Base-by-base conservation (phyloP, 1,140 invertebrate genomes). In the Drosophila busckii region DNA sequence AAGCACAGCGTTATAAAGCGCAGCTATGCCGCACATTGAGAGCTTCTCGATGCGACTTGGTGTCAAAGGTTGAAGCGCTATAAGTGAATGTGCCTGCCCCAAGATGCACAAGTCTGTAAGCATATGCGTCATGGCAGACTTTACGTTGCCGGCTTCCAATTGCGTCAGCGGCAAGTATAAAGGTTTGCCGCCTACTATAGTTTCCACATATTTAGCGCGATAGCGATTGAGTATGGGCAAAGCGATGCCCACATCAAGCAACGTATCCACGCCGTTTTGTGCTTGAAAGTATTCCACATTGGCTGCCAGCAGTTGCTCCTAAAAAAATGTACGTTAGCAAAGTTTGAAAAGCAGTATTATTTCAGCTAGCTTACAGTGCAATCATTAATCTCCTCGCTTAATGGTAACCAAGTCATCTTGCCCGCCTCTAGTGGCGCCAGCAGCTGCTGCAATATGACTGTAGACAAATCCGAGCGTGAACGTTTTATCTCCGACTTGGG, bases 101-200 rank as follows among this genome's bases (percentile, higher is more conserved):
- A 96, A 92, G 32, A 97, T 92, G 31, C 92, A 93, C 28, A 97
- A 92, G 80, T 98, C 96, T 59, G 93, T 93, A 13, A 95, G 90
- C 19, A 96, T 96, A 62, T 89, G 90, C 70, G 46, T 78, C 63
- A 87, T 61, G 17, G 84, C 73, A 59, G 70, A 73, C 29, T 87
- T 85, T 0, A 88, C 66, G 3, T 59, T 61, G 42, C 61, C 70
- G 10, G 86, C 87, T 35, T 86, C 87, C 15, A 60, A 45, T 42
- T 84, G 66, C 5, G 76, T 80, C 0, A 87, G 58, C 1, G 85
- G 87, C 44, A 88, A 50, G 45, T 86, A 86, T 3, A 87, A 34
- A 1, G 78, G 28, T 37, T 87, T 87, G 20, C 75, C 66, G 12
- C 58, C 69, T 2, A 65, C 48, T 17, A 86, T 63, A 2, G 73